Conservation (phyloP, 2,113 vertebrate species). For the Poeciliopsis retropinna region DNA sequence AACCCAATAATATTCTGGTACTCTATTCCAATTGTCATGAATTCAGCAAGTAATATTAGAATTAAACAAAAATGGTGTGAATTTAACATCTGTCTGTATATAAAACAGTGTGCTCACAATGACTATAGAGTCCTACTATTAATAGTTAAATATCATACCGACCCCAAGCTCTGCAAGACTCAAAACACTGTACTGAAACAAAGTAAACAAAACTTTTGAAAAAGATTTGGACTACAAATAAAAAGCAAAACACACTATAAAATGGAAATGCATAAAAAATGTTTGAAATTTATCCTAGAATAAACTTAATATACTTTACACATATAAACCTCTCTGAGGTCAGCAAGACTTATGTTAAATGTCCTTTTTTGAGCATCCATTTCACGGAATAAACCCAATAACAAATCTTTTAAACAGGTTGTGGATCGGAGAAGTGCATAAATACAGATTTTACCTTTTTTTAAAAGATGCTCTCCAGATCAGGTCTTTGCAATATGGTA, state of each 20-base stretch:
- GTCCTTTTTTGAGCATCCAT: too few relatives aligned
- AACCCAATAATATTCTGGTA: neutral
- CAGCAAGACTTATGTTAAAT: too few relatives aligned
- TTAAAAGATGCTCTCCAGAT: slow-evolving; percentile 2
- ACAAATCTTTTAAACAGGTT: neutral
- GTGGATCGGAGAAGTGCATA: slow-evolving; percentile 11
- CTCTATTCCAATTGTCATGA: neutral
- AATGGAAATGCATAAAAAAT: neutral
- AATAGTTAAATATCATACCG: too few relatives aligned
- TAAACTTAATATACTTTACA: neutral
- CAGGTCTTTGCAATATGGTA: neutral
- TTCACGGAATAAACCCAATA: neutral
- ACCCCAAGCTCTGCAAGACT: neutral
- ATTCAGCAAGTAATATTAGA: too few relatives aligned
- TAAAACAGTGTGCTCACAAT: too few relatives aligned
- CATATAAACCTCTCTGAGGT: neutral
- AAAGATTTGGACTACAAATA: neutral
- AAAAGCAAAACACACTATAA: neutral
- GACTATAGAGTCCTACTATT: neutral
- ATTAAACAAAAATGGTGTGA: too few relatives aligned
- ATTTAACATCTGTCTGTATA: neutral
- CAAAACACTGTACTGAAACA: neutral
- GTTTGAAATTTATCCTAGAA: neutral
- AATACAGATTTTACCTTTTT: slow-evolving; percentile 51
- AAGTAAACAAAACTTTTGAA: neutral